These are phyloP conservation scores for Nowickia ferox DNA, from an alignment of 2,888 invertebrate species.

Conservation along the genomic window DNA sequence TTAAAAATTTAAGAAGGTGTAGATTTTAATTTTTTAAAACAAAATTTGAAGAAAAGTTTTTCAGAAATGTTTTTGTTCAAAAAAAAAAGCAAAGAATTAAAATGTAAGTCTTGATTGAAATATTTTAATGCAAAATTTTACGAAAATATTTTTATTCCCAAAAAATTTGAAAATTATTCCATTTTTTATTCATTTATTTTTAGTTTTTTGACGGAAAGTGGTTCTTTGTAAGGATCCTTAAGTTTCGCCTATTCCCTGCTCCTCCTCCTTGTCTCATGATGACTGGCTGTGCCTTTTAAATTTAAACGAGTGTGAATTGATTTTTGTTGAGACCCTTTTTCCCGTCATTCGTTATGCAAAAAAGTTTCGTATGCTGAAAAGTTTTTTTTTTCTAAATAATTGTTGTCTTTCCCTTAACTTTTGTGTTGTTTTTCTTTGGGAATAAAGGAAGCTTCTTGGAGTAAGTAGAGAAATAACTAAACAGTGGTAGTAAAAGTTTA, in stretches of 20 bases:
- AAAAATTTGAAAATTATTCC: no score
- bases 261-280: not conserved
- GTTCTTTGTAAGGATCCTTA: not conserved
- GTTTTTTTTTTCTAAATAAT: not conserved
- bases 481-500: constrained; percentile 36
- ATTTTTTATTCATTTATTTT: not conserved
- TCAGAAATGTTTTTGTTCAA: no score
- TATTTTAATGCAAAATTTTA: no score
- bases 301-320: constrained; percentile 79
- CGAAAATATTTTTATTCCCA: no score
- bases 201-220: not conserved
- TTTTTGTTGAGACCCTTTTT: constrained; percentile 68
- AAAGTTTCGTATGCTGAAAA: constrained; percentile 48
- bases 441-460: constrained; percentile 53
- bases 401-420: constrained; percentile 20
- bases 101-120: no score
- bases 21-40: no score
- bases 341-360: constrained; percentile 54
- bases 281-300: constrained; percentile 53
- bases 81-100: no score
- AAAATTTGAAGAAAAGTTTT: no score
- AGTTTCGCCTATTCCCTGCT: not conserved
- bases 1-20: no score
- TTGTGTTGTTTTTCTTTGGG: constrained; percentile 18
- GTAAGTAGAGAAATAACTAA: constrained; percentile 24